A percentile compares a stretch with the other conserved stretches of the same genome.
phyloP scores from a whole-genome alignment of 2,113 vertebrate species.

The Microcebus murinus region DNA sequence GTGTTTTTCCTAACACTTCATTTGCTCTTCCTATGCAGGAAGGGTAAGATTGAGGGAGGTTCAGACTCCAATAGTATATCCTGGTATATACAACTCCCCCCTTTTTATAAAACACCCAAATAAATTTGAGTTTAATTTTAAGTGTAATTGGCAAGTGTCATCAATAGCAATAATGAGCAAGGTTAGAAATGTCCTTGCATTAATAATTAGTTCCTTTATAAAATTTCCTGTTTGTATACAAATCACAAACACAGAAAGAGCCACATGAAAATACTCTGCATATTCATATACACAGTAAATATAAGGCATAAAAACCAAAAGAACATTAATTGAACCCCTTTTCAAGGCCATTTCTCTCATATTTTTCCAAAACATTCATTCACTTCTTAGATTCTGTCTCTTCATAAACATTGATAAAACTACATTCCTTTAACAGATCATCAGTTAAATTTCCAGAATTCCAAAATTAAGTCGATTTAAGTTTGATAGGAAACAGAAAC shows the following conservation, averaged over 20 bases:
- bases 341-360: not conserved
- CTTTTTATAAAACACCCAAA: not conserved
- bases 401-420: not conserved
- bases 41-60: too few species aligned
- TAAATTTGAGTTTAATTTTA: not conserved
- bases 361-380: not conserved
- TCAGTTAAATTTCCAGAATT: not conserved
- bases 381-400: not conserved
- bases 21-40: constrained; percentile 43
- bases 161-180: not conserved
- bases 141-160: constrained; percentile 59
- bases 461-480: not conserved
- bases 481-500: not conserved
- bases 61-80: not conserved
- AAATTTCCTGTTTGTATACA: not conserved
- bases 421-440: not conserved
- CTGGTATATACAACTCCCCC: not conserved
- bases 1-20: constrained; percentile 50
- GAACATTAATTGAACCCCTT: not conserved
- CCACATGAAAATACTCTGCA: not conserved
- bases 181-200: not conserved
- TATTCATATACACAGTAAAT: not conserved
- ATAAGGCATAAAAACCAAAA: not conserved
- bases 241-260: not conserved
- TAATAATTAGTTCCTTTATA: not conserved